Evolutionary conservation across 2,113 vertebrate species (phyloP), one percentile per base, ranked within the genome.

Genomic region (Epinephelus moara): DNA sequence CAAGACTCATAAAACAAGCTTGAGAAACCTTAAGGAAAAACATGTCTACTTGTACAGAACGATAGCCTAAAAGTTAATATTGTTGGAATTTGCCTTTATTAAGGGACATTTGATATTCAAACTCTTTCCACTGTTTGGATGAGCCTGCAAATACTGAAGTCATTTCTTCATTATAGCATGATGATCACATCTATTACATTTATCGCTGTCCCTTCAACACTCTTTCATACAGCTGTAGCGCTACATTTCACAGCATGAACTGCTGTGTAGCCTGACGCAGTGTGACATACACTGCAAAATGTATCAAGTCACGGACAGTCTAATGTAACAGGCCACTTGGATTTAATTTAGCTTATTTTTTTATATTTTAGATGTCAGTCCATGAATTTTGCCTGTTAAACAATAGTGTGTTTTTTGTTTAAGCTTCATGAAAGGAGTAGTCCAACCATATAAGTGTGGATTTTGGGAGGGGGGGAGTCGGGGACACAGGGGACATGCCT

Each of bases 1-100:
- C 21, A 6, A 72, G 75, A 86, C 84, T 88, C 87, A 91, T 72
- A 85, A 89, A 89, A 84, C 45, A 64, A 89, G 73, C 83, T 75
- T 12, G 27, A 70, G 63, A 79, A 84, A 74, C 74, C 70, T 80
- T 70, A 57, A 84, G 75, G 71, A 81, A 80, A 78, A 86, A 77
- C 64, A 78, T 40, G 69, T 85, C 66, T 66, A 2, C 67, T 78
- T 50, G 53, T 52, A 25, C 50, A 49, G 71, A 82, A 71, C 59
- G 70, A 47, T 2, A 55, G 56, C 75, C 70, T 69, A 23, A 66
- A 83, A 76, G 59, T 71, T 70, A 4, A 87, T 91, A 78, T 61
- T 27, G 70, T 10, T 75, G 79, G 84, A 85, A 80, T 90, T 85
- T 80, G 23, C 4, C 72, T 76, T 85, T 57, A 79, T 81, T 60